Percentiles rank a stretch among this genome's conserved stretches.
phyloP scores from a whole-genome alignment of 2,797 vertebrate species.

The Stomatorhinus walkeri region DNA sequence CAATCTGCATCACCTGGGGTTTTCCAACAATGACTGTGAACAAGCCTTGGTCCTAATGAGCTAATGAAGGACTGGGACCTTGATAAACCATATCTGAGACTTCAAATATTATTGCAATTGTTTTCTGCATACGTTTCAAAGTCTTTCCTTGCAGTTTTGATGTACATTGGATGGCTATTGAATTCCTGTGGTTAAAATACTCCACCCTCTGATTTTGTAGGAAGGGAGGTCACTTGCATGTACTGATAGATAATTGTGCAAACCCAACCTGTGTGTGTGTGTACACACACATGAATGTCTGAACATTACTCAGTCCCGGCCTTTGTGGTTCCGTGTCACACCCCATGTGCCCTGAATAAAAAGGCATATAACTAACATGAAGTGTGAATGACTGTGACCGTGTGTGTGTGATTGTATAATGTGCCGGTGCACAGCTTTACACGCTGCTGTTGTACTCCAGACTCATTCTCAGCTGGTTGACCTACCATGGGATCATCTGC shows the following conservation, averaged over 20 bases:
- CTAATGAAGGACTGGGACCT: background rate
- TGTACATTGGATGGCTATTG: background rate
- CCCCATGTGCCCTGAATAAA: constrained; percentile 71
- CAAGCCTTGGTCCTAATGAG: background rate
- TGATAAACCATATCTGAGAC: background rate
- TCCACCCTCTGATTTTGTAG: background rate
- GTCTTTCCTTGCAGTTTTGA: background rate
- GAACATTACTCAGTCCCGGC: constrained; percentile 27
- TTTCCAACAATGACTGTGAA: background rate
- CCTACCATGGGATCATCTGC: background rate
- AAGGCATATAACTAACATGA: constrained; percentile 65
- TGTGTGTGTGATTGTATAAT: background rate
- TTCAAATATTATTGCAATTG: background rate
- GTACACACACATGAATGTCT: background rate
- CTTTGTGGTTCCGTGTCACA: constrained; percentile 67
- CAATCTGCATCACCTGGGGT: background rate
- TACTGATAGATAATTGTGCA: background rate
- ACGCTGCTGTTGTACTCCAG: background rate
- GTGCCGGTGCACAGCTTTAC: background rate
- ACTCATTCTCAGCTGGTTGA: background rate
- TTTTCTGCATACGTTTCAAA: background rate
- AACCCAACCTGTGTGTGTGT: background rate
- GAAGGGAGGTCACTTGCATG: background rate
- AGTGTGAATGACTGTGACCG: constrained; percentile 25
- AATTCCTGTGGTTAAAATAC: background rate